Conservation (phyloP, 1,140 invertebrate genomes). For the Heliothis subflexa region DNA sequence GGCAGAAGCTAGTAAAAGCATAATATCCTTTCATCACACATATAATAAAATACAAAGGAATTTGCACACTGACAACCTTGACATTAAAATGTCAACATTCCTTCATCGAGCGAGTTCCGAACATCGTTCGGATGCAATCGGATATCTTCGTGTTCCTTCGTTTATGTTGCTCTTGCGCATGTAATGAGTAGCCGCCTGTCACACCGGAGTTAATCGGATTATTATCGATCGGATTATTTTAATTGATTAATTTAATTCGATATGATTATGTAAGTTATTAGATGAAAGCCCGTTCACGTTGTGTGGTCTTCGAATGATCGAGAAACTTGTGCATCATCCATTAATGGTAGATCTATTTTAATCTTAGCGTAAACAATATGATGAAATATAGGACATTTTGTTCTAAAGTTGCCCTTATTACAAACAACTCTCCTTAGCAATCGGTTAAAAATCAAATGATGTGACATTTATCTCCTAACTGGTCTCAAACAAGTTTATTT, state of each 20-base stretch:
- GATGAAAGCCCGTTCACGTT: background rate
- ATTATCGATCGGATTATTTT: background rate
- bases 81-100: conserved; percentile 61
- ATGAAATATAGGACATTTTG: too few relatives aligned
- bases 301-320: too few relatives aligned
- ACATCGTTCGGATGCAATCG: conserved; percentile 16
- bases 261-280: background rate
- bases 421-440: too few relatives aligned
- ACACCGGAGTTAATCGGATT: conserved; percentile 14
- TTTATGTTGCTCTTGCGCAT: conserved; percentile 28
- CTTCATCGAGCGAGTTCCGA: conserved; percentile 36
- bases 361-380: too few relatives aligned
- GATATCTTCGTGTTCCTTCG: conserved; percentile 12
- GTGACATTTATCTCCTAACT: too few relatives aligned
- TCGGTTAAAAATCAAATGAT: too few relatives aligned
- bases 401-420: too few relatives aligned
- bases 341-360: too few relatives aligned
- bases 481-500: too few relatives aligned
- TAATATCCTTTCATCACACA: background rate
- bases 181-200: background rate
- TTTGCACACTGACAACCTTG: conserved; percentile 44
- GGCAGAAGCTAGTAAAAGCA: too few relatives aligned
- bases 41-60: background rate
- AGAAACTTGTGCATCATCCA: too few relatives aligned
- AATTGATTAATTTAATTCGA: conserved; percentile 3